phyloP scores from a whole-genome alignment of 1,140 invertebrate genomes.

The Trichomalopsis sarcophagae region DNA sequence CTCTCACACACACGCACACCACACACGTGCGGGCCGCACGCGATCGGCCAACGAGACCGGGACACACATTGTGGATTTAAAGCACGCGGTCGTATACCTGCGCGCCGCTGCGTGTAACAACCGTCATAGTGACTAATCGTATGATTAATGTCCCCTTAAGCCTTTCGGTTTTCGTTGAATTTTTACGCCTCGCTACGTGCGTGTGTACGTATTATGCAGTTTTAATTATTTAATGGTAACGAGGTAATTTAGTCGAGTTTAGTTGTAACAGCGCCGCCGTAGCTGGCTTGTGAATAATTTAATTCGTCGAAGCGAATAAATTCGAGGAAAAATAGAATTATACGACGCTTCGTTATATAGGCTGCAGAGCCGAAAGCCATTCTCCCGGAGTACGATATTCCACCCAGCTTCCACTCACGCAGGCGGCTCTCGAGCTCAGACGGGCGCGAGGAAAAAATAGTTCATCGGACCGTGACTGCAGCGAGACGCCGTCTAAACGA shows the following conservation, averaged over 20 bases:
- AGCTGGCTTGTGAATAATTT: no score
- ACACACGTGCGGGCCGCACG: not conserved
- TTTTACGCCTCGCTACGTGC: not conserved
- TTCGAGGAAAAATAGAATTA: no score
- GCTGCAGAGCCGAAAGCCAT: not conserved
- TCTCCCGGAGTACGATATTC: no score
- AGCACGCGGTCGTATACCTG: not conserved
- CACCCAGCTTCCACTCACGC: not conserved
- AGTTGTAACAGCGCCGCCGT: no score
- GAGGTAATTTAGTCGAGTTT: no score
- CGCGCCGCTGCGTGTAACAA: not conserved
- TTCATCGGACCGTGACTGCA: slow-evolving; percentile 23
- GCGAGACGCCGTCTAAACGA: not conserved
- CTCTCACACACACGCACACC: not conserved
- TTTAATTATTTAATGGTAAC: not conserved
- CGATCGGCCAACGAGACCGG: not conserved
- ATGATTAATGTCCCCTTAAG: not conserved
- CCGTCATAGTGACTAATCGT: not conserved
- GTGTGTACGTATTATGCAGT: not conserved
- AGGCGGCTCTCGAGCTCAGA: not conserved
- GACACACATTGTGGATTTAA: not conserved
- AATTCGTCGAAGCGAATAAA: no score
- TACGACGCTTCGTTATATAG: no score
- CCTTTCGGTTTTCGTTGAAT: not conserved
- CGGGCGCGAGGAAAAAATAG: slow-evolving; percentile 9